These are phyloP conservation scores for Lissonota sp. DNA, from an alignment of 2,888 invertebrate species.

Conservation along the genomic window DNA sequence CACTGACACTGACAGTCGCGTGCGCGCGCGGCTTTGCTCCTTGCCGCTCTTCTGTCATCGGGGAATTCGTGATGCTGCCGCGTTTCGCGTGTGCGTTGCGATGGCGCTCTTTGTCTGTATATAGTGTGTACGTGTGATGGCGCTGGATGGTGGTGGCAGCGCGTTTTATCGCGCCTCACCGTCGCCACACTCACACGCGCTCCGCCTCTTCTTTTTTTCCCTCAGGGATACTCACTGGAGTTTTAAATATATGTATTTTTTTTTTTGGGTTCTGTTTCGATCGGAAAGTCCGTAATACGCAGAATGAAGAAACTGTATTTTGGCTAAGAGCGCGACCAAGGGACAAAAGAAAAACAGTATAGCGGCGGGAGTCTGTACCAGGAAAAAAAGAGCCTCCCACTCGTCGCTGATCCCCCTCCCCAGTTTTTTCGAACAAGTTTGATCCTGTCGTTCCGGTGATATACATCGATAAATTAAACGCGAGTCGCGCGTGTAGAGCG, in stretches of 20 bases:
- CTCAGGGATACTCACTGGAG: no score
- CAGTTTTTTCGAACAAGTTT: slow-evolving; percentile 5
- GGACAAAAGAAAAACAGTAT: slow-evolving; percentile 3
- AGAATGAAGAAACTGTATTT: no score
- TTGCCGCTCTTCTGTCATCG: slow-evolving; percentile 75
- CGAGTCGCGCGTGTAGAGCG: slow-evolving; percentile 42
- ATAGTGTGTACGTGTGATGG: no score
- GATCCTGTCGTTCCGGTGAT: slow-evolving; percentile 38
- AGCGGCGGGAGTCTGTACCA: slow-evolving; percentile 1
- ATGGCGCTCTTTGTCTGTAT: no score
- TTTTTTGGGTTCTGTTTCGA: background rate
- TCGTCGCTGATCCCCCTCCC: background rate
- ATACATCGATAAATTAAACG: slow-evolving; percentile 22
- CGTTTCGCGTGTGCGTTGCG: slow-evolving; percentile 22
- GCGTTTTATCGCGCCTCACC: slow-evolving; percentile 47
- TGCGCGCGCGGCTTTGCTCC: slow-evolving; percentile 58
- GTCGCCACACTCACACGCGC: slow-evolving; percentile 40
- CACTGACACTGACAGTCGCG: slow-evolving; percentile 81
- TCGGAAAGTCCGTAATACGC: slow-evolving; percentile 21
- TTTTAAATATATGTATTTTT: no score
- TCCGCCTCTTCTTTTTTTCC: slow-evolving; percentile 30
- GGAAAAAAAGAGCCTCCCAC: slow-evolving; percentile 27
- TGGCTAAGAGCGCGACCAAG: no score
- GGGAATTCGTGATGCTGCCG: slow-evolving; percentile 73
- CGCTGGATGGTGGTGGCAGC: slow-evolving; percentile 39